phyloP scores from a whole-genome alignment of 1,140 invertebrate species.

The Drosophila sulfurigaster region DNA sequence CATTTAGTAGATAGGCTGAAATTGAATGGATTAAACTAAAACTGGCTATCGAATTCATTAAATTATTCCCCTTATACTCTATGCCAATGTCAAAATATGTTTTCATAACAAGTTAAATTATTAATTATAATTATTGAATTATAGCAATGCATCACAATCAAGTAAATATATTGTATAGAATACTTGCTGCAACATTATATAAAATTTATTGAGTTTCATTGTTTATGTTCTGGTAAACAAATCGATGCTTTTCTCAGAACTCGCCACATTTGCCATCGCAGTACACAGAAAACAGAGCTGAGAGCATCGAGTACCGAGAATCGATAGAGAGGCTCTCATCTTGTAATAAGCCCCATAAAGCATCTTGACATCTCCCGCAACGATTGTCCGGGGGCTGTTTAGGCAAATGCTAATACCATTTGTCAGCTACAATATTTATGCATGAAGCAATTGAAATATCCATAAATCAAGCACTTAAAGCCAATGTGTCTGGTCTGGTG shows the following conservation, averaged over 20 bases:
- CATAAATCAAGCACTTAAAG: conserved; percentile 78
- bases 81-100: too few species aligned
- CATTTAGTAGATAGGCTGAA: too few species aligned
- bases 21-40: too few species aligned
- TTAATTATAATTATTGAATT: too few species aligned
- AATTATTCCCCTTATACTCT: too few species aligned
- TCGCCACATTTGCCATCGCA: conserved; percentile 5
- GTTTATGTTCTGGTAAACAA: not conserved
- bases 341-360: conserved; percentile 61
- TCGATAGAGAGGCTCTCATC: conserved; percentile 31
- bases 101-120: too few species aligned
- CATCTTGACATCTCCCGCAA: conserved; percentile 61
- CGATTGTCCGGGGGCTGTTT: conserved; percentile 35
- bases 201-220: too few species aligned
- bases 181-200: too few species aligned
- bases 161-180: too few species aligned
- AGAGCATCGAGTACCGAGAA: conserved; percentile 17
- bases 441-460: conserved; percentile 74
- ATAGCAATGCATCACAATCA: too few species aligned
- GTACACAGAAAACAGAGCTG: not conserved
- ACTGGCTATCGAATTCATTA: too few species aligned
- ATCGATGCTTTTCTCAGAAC: not conserved
- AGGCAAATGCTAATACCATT: conserved; percentile 71
- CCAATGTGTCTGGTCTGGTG: conserved; percentile 41
- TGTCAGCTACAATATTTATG: conserved; percentile 79